Conservation (phyloP, 2,888 invertebrate species). For the Ophonus ardosiacus region DNA sequence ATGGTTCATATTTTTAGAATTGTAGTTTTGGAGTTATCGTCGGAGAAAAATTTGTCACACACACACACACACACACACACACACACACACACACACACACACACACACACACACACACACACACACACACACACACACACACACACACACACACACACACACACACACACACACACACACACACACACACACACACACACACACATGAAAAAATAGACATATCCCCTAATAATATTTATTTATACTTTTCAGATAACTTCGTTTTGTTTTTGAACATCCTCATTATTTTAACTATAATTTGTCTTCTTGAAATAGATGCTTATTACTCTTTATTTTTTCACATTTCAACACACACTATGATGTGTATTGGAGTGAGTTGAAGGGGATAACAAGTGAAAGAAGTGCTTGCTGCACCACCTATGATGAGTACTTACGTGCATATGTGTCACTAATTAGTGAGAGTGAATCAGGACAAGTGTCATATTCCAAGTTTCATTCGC, state of each 20-base stretch:
- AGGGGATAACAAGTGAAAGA: conserved; percentile 25
- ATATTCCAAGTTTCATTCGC: background rate
- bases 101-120: too few species aligned
- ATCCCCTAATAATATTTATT: background rate
- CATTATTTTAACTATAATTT: conserved; percentile 48
- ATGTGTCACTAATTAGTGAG: conserved; percentile 40
- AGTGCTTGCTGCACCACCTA: conserved; percentile 19
- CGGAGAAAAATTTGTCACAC: too few species aligned
- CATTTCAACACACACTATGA: background rate
- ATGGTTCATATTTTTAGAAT: too few species aligned
- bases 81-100: too few species aligned
- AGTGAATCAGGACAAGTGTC: background rate
- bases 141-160: too few species aligned
- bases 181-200: too few species aligned
- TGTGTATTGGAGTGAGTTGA: background rate
- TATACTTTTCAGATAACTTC: background rate
- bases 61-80: too few species aligned
- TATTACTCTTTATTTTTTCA: background rate
- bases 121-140: too few species aligned
- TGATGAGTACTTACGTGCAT: conserved; percentile 29
- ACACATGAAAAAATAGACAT: too few species aligned
- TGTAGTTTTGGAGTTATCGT: too few species aligned
- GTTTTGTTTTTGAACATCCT: background rate
- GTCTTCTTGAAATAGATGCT: conserved; percentile 28
- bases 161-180: too few species aligned